A percentile compares a stretch with the other conserved stretches of the same genome.
Evolutionary conservation across 2,888 invertebrate genomes (phyloP).

Genomic region (Ganaspis brasiliensis): DNA sequence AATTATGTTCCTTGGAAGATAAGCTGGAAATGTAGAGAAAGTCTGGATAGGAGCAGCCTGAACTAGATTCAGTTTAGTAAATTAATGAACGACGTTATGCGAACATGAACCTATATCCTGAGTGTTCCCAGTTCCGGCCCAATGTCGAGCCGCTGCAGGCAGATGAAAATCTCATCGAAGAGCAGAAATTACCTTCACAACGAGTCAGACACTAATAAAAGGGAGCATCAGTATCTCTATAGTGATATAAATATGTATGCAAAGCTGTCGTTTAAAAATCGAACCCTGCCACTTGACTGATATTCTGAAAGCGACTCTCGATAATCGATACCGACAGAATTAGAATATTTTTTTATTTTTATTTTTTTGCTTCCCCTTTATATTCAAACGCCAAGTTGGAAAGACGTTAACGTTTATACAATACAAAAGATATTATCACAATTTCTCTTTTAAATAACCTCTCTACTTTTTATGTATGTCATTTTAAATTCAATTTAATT

Average conservation of each 20-base stretch:
- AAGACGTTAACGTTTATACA: conserved; percentile 7
- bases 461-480: no score
- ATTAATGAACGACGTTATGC: conserved; percentile 27
- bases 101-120: neutral
- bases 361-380: neutral
- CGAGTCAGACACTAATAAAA: conserved; percentile 15
- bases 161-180: conserved; percentile 28
- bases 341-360: conserved; percentile 15
- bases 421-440: neutral
- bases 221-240: neutral
- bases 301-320: conserved; percentile 17
- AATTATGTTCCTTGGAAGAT: neutral
- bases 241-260: conserved; percentile 24
- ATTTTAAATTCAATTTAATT: no score
- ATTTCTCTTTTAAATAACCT: neutral
- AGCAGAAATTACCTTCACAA: conserved; percentile 14
- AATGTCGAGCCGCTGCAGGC: neutral
- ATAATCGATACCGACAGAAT: conserved; percentile 4
- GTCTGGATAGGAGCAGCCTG: neutral
- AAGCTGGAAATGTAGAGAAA: conserved; percentile 9
- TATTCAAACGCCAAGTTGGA: conserved; percentile 12
- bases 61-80: conserved; percentile 16
- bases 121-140: neutral
- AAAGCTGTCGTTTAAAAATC: conserved; percentile 28
- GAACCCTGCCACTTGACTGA: conserved; percentile 1